Evolutionary conservation across 2,797 vertebrate species (phyloP), one percentile per base, ranked within the genome.

Genomic region (Alauda arvensis): DNA sequence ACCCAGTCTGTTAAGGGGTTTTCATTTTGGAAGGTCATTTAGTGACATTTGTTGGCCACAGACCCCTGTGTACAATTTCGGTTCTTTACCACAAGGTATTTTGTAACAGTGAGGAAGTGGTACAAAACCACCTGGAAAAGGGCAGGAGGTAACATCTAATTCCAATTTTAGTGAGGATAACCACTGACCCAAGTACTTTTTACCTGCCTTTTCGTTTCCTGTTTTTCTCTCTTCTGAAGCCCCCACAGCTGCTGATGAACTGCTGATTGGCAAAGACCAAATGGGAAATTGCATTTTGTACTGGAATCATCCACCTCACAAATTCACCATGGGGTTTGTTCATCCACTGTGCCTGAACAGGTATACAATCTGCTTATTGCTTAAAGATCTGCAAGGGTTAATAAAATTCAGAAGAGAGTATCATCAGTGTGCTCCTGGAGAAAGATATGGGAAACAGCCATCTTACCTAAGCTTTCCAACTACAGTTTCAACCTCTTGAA

Each of bases 381-480:
- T 94, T 88, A 77, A 89, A 83, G 42, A 87, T 77, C 59, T 93
- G 87, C 57, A 91, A 66, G 42, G 80, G 63, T 80, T 94, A 94
- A 92, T 90, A 84, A 84, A 89, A 91, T 74, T 94, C 93, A 89
- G 88, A 93, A 88, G 69, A 79, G 78, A 93, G 53, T 71, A 88
- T 67, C 10, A 18, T 25, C 55, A 86, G 82, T 60, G 72, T 31
- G 70, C 71, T 84, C 72, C 71, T 90, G 77, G 67, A 81, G 75
- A 89, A 78, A 69, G 87, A 88, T 60, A 88, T 37, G 67, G 82
- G 2, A 18, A 53, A 79, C 62, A 87, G 77, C 72, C 67, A 59
- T 61, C 89, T 84, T 80, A 88, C 12, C 83, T 88, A 77, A 77
- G 92, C 74, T 89, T 60, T 59, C 91, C 90, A 69, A 77, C 56